Conservation (phyloP, 2,888 invertebrate genomes). For the Melolontha melolontha region DNA sequence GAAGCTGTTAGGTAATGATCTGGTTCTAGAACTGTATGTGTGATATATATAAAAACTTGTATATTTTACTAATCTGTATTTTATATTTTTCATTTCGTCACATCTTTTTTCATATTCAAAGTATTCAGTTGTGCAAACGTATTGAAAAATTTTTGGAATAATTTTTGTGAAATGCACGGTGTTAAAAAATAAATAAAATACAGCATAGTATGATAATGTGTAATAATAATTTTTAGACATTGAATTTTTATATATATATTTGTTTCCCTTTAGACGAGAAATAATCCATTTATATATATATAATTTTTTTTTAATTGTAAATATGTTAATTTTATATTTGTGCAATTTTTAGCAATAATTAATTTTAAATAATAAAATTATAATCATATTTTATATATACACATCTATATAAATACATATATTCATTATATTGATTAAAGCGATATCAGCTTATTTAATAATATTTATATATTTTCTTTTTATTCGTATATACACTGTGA, state of each 20-base stretch:
- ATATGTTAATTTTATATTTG: constrained; percentile 27
- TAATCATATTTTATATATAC: constrained; percentile 4
- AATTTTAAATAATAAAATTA: constrained; percentile 1
- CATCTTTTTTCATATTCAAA: constrained; percentile 12
- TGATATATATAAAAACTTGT: constrained; percentile 3
- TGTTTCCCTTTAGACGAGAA: too few relatives aligned
- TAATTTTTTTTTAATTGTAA: constrained; percentile 26
- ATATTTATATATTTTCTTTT: too few relatives aligned
- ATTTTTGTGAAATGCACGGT: too few relatives aligned
- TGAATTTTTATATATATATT: neutral
- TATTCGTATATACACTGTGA: too few relatives aligned
- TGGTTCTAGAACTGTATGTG: constrained; percentile 12
- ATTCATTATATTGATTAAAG: too few relatives aligned
- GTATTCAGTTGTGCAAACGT: neutral
- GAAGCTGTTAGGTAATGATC: neutral
- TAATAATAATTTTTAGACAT: constrained; percentile 1
- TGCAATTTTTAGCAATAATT: constrained; percentile 41
- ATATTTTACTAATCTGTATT: constrained; percentile 6
- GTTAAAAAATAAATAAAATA: constrained; percentile 8
- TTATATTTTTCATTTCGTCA: constrained; percentile 4
- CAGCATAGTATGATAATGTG: neutral
- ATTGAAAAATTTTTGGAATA: constrained; percentile 2
- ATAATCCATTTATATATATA: too few relatives aligned
- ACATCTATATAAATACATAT: neutral
- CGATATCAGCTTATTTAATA: too few relatives aligned